Evolutionary conservation across 2,888 invertebrate species (phyloP).

Genomic region (Dioctria rufipes): DNA sequence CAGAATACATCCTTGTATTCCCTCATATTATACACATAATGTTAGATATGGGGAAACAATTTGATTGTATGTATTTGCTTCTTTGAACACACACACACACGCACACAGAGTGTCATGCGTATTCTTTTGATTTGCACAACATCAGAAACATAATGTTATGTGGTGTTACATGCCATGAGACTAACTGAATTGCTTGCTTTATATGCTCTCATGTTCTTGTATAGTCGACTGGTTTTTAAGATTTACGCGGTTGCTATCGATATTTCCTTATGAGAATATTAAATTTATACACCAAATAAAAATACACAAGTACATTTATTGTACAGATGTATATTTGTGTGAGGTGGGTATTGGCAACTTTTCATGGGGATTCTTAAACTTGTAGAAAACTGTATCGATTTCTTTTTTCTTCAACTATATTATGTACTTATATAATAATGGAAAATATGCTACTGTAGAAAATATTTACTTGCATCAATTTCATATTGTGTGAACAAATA

Average conservation of each 20-base stretch:
- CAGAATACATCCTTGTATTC: constrained; percentile 4
- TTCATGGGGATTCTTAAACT: too few relatives aligned
- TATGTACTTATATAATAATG: too few relatives aligned
- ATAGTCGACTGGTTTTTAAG: constrained; percentile 31
- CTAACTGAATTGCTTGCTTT: constrained; percentile 50
- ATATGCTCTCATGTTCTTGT: constrained; percentile 46
- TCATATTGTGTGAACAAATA: too few relatives aligned
- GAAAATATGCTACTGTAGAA: too few relatives aligned
- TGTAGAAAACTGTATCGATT: too few relatives aligned
- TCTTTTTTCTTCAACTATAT: too few relatives aligned
- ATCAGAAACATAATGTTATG: constrained; percentile 14
- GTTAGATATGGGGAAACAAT: constrained; percentile 48
- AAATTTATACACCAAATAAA: too few relatives aligned
- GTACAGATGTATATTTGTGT: too few relatives aligned
- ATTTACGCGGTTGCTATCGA: constrained; percentile 10
- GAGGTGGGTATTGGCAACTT: too few relatives aligned
- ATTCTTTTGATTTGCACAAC: not conserved
- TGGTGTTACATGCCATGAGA: constrained; percentile 32
- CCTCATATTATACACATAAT: not conserved
- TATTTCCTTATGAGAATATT: not conserved
- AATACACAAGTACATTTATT: too few relatives aligned
- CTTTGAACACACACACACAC: constrained; percentile 17
- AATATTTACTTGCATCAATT: too few relatives aligned
- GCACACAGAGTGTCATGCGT: not conserved
- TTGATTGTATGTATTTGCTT: constrained; percentile 50